Percentiles rank a stretch among this genome's conserved stretches.
phyloP scores from a whole-genome alignment of 2,888 invertebrate species.

The Trichopria drosophilae region DNA sequence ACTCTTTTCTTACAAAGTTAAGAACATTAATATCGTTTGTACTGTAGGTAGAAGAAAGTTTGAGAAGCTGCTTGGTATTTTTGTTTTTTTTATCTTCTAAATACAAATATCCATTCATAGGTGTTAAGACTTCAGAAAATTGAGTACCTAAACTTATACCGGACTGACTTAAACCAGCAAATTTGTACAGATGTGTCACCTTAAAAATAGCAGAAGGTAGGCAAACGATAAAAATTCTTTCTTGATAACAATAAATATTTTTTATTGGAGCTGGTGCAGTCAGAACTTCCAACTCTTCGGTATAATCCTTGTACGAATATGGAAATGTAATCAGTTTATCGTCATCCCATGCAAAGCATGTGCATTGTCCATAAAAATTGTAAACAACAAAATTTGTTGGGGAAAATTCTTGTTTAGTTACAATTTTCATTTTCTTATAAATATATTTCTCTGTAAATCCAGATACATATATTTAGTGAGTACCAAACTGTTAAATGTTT shows the following conservation, averaged over 20 bases:
- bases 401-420: conserved; percentile 35
- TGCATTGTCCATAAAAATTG: conserved; percentile 44
- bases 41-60: conserved; percentile 29
- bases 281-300: conserved; percentile 25
- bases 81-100: conserved; percentile 44
- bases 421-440: too few species aligned
- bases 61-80: conserved; percentile 36
- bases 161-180: conserved; percentile 41
- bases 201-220: conserved; percentile 47
- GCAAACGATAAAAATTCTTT: conserved; percentile 47
- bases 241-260: conserved; percentile 39
- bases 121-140: conserved; percentile 42
- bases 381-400: conserved; percentile 43
- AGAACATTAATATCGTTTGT: conserved; percentile 11
- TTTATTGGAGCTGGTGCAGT: conserved; percentile 43
- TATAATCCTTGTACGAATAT: conserved; percentile 29
- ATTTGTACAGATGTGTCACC: conserved; percentile 38
- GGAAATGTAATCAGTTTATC: conserved; percentile 41
- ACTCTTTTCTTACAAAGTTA: too few species aligned
- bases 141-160: conserved; percentile 45
- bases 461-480: too few species aligned
- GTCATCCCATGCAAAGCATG: conserved; percentile 48
- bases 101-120: conserved; percentile 35
- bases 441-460: too few species aligned
- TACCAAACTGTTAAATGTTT: too few species aligned